Evolutionary conservation across 2,113 vertebrate genomes (phyloP), one percentile per base, ranked within the genome.

Genomic region (Xiphophorus maculatus): DNA sequence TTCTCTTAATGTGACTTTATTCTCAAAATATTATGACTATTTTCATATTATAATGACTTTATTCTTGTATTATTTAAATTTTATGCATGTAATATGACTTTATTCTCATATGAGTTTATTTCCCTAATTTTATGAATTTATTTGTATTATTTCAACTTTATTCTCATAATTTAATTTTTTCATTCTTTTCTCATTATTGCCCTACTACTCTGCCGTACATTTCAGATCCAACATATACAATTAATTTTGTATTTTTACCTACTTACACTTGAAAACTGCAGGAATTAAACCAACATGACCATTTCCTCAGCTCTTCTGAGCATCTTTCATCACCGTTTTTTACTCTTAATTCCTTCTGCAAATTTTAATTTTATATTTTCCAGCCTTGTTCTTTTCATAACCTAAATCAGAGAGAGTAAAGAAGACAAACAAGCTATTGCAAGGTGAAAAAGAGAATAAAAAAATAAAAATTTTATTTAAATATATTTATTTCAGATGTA

Each of bases 401-500:
- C 79, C 79, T 65, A 29, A 66, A 83, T 72, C 65, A 80, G 58
- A 28, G 48, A 73, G 61, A 66, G 78, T 76, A 76, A 32, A 62
- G 67, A 84, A 83, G 48, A 83, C 33, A 73, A 87, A 81, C 78
- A 89, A 84, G 44, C 76, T 69, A 62, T 80, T 79, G 64, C 37
- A 72, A 76, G 48, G 29, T 70, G 13, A 77, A 63, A 84, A 87
- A 79, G 65, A 69, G 66, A 63, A 28, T 40, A 71, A 30, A 71
- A 13, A 13, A 15, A 40, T 89, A 90, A 91, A 80, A 32, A 84
- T 13, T 86, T 48, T 6, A 93, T 93, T 93, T 84, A 76, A 88
- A 79, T 90, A 62, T 83, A 89, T 92, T 93, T 92, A 91, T 93
- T 94, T 92, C 62, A 87, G 78, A 84, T 89, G 89, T 95, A 92